Base-by-base conservation (phyloP, 1,140 invertebrate genomes). In the Venturia canescens region DNA sequence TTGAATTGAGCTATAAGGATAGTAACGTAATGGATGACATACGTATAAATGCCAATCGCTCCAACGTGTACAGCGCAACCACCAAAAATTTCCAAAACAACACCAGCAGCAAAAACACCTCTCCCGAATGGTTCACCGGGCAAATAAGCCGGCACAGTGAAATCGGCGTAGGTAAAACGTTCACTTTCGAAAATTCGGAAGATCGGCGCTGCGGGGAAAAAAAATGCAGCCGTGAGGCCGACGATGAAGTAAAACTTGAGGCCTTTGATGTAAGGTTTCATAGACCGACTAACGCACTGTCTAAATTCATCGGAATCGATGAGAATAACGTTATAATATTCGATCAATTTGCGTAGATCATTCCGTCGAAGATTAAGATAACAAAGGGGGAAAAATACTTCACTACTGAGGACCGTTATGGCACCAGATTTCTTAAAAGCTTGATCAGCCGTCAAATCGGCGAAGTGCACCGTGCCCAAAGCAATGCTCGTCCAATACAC, bases 261-360 rank as follows among this genome's bases (percentile, higher is more conserved):
- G 21, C 26, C 21, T 53, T 60, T 76, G 18, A 63, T 76, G 18
- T 27, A 53, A 2, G 44, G 53, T 26, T 76, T 29, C 5, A 76
- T 29, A 18, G 27, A 21, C 3, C 38, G 27, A 38, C 9, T 1
- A n/a, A 76, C 27, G 16, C 15, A 34, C 34, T 31, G 72, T 63
- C 18, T 57, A 7, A 76, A 29, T 60, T 60, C 29, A 31, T 76
- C 72, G 27, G 50, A 57, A 21, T 76, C 53, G 29, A 76, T 31
- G 72, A 76, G 72, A 76, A 76, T 29, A 15, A 27, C 23, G 29
- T 76, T 60, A 21, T 60, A 60, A 11, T 60, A 63, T 27, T 27
- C 29, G 7, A 76, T 60, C 53, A 76, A 60, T 2, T 31, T 76
- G 7, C 29, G 48, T 13, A 76, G 1, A 34, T 76, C 15, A n/a